These are phyloP conservation scores for Anoncus sp. DNA, from an alignment of 2,888 invertebrate species.

Conservation along the genomic window DNA sequence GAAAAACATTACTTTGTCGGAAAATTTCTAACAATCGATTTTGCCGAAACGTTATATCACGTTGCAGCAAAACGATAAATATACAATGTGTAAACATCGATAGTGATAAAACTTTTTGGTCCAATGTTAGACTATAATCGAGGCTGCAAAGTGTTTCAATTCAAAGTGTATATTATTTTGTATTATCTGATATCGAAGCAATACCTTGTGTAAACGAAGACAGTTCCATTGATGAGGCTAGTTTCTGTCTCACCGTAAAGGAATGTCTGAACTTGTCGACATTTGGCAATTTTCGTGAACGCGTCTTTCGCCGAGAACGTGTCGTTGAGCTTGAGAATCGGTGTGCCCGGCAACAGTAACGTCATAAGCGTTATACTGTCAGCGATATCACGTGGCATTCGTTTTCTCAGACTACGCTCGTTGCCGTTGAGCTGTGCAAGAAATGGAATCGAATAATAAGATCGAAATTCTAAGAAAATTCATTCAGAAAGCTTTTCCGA, in stretches of 20 bases:
- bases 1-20: no score
- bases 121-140: no score
- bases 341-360: conserved; percentile 92
- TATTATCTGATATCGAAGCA: no score
- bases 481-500: not conserved
- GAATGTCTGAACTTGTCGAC: conserved; percentile 85
- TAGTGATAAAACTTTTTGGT: no score
- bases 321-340: conserved; percentile 84
- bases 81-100: no score
- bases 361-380: conserved; percentile 87
- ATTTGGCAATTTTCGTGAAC: conserved; percentile 82
- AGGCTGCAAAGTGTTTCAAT: no score
- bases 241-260: conserved; percentile 85
- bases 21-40: no score
- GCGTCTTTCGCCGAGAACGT: conserved; percentile 74
- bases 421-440: conserved; percentile 74
- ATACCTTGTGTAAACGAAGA: conserved; percentile 90
- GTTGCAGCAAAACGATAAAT: no score
- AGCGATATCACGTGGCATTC: conserved; percentile 82
- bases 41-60: no score
- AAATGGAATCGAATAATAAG: not conserved
- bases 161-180: no score
- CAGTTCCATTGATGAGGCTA: conserved; percentile 82
- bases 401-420: conserved; percentile 68
- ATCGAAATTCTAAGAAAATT: not conserved